Base-by-base conservation (phyloP, 2,888 invertebrate species). In the Agriopis leucophaearia region DNA sequence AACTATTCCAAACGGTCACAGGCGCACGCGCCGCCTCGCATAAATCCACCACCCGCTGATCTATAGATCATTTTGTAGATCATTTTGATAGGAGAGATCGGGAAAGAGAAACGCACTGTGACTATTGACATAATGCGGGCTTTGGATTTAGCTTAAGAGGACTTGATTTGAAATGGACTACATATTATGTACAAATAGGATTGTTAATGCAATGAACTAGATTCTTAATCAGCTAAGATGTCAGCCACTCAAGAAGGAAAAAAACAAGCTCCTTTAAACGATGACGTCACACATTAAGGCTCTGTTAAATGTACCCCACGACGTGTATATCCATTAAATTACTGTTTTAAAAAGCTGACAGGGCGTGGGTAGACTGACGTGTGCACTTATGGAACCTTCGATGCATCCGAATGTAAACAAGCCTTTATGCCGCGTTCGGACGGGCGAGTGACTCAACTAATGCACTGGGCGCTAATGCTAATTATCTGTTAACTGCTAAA, bases 361-460 rank as follows among this genome's bases (percentile, higher is more conserved):
- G 54, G 56, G 71, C 77, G 82, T 81, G 79, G 80, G 80, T 68
- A 66, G 73, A 64, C 61, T 75, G 74, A 76, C 75, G 74, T 66
- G 66, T 73, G 76, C 74, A 78, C 78, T 76, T 74, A 76, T 76
- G 66, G 71, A 73, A 66, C 60, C 61, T 70, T 54, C 62, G 66
- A 66, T 71, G 72, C 71, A 65, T 70, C 70, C 71, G 54, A 70
- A 74, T 72, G 74, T 77, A 75, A 75, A 73, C 72, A 75, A 60
- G 15, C 62, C 66, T 64, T 64, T 71, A 71, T 73, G 74, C 73
- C 67, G 69, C 69, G 71, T 74, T 77, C 61, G 64, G 52, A 64
- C 54, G 50, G 27, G 47, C 63, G 18, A 73, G 70, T 73, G 64
- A 68, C 59, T 74, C 57, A 65, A 66, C 62, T 71, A 68, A 69